Percentiles rank a stretch among this genome's conserved stretches.
Conservation (phyloP, 2,888 invertebrate genomes). For the Hirudinaria manillensis region DNA sequence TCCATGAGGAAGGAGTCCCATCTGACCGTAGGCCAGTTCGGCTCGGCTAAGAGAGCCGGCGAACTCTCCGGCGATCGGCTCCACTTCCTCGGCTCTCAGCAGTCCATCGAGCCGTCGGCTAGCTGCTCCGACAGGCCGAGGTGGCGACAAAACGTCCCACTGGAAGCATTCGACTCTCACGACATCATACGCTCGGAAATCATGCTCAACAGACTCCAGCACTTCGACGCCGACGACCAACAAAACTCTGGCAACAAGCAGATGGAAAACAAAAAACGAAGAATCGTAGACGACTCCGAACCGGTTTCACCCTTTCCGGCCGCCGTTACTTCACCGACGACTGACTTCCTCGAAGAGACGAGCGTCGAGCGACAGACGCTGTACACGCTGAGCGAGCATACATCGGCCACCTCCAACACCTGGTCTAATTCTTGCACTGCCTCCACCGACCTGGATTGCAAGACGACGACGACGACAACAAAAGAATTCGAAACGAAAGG, state of each 20-base stretch:
- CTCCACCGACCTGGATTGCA: too few relatives aligned
- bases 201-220: background rate
- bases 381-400: too few relatives aligned
- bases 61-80: background rate
- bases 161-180: background rate
- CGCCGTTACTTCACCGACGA: background rate
- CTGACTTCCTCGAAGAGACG: background rate
- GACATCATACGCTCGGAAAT: conserved; percentile 1
- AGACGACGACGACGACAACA: too few relatives aligned
- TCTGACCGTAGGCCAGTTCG: background rate
- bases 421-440: too few relatives aligned
- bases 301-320: background rate
- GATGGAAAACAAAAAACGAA: too few relatives aligned
- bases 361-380: too few relatives aligned
- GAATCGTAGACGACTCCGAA: too few relatives aligned
- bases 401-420: too few relatives aligned
- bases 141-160: background rate
- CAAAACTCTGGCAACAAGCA: background rate
- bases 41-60: background rate
- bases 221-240: background rate
- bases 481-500: too few relatives aligned
- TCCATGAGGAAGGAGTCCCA: background rate
- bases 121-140: background rate
- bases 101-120: background rate
- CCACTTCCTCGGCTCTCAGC: background rate